Percentiles rank a stretch among this genome's conserved stretches.
These are phyloP conservation scores for Bovichtus variegatus DNA, from an alignment of 2,797 vertebrate genomes.

Conservation along the genomic window DNA sequence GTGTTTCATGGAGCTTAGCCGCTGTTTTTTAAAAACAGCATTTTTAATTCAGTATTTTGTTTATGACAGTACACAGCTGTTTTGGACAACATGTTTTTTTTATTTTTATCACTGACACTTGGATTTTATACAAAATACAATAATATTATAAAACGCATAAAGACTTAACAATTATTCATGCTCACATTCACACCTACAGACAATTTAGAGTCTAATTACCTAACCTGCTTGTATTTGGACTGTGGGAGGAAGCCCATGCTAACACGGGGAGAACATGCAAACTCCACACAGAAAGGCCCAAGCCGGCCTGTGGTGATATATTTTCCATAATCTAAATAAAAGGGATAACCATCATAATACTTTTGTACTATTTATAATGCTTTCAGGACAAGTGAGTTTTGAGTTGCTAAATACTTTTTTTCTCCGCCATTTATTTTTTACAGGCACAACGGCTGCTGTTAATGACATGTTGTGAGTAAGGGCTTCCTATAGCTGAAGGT, in stretches of 20 bases:
- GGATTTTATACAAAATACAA: background rate
- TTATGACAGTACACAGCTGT: no score
- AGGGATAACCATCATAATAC: background rate
- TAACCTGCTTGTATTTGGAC: background rate
- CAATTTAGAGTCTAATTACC: no score
- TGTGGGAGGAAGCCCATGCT: background rate
- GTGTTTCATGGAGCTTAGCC: background rate
- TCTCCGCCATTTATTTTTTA: constrained; percentile 19
- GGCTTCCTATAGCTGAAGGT: constrained; percentile 17
- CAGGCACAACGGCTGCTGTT: background rate
- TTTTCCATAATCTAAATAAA: background rate
- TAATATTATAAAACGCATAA: no score
- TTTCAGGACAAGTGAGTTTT: constrained; percentile 1
- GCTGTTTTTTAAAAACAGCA: background rate
- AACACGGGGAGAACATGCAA: background rate
- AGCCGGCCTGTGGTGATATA: background rate
- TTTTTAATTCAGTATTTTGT: background rate
- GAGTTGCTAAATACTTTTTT: constrained; percentile 15
- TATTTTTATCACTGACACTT: background rate
- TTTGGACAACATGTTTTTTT: no score
- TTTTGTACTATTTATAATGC: background rate
- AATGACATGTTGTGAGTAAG: constrained; percentile 13
- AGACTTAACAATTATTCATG: no score
- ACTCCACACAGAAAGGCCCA: background rate
- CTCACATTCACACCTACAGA: no score